Evolutionary conservation across 64 coral and sea anemone genomes (phyloP).

Genomic region (Hydrozoanthus tunicans): DNA sequence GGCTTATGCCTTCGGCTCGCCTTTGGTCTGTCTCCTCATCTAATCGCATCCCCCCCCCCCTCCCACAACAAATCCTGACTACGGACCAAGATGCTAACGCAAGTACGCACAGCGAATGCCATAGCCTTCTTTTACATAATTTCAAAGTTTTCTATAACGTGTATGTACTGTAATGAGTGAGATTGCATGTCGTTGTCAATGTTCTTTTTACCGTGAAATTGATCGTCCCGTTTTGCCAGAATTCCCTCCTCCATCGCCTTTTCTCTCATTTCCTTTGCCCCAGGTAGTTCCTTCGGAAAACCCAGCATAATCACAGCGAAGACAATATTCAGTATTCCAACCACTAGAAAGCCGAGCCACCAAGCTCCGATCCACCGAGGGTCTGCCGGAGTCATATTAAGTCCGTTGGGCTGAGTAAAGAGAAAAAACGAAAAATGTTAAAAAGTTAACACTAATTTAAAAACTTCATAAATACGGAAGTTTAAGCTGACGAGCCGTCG

Average conservation of each 20-base stretch:
- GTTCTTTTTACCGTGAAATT: slow-evolving; percentile 19
- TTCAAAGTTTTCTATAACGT: slow-evolving; percentile 10
- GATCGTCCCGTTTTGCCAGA: slow-evolving; percentile 6
- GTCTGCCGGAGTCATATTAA: not conserved
- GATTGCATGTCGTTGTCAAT: not conserved
- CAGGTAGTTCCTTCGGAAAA: slow-evolving; percentile 14
- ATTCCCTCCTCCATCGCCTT: slow-evolving; percentile 26
- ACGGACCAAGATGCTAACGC: no score
- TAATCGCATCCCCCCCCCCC: no score
- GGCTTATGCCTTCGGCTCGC: no score
- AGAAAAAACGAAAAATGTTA: not conserved
- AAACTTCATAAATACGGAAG: not conserved
- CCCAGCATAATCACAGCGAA: not conserved
- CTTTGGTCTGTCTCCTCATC: no score
- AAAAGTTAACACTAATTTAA: not conserved
- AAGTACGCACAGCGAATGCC: no score
- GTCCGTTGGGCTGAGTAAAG: slow-evolving; percentile 54
- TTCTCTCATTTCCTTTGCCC: slow-evolving; percentile 8
- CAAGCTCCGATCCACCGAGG: slow-evolving; percentile 52
- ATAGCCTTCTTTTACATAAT: not conserved
- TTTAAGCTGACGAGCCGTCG: no score
- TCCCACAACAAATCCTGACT: no score
- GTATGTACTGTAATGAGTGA: no score
- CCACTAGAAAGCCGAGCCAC: slow-evolving; percentile 16
- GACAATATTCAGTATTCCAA: not conserved